phyloP scores from a whole-genome alignment of 2,888 invertebrate species.

The Stramonita haemastoma region DNA sequence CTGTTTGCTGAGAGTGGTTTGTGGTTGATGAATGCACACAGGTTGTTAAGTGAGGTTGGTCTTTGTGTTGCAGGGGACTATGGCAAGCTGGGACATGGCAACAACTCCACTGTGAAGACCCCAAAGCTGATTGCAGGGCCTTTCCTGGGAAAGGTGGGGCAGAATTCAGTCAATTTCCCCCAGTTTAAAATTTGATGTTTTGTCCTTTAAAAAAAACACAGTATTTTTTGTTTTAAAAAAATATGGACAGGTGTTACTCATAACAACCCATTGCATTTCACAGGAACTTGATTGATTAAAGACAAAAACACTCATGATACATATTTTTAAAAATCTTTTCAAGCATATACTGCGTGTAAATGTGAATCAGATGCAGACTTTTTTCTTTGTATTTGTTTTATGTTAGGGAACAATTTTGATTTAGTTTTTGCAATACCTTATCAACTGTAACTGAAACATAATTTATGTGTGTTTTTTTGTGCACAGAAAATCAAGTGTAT shows the following conservation, averaged over 20 bases:
- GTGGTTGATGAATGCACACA: not conserved
- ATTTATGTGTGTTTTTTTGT: not conserved
- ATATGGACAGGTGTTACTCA: too few relatives aligned
- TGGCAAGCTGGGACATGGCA: conserved; percentile 84
- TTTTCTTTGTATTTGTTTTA: not conserved
- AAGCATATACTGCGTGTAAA: not conserved
- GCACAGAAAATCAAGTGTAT: conserved; percentile 75
- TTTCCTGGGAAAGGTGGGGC: conserved; percentile 80
- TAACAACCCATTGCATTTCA: too few relatives aligned
- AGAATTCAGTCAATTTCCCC: not conserved
- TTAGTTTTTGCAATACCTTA: not conserved
- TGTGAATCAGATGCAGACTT: too few relatives aligned
- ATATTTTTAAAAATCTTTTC: not conserved
- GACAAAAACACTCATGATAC: not conserved
- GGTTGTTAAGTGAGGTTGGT: not conserved
- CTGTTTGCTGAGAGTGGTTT: not conserved
- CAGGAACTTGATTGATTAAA: too few relatives aligned
- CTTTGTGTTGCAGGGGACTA: conserved; percentile 79
- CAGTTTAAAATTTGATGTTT: too few relatives aligned
- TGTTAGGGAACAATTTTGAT: not conserved
- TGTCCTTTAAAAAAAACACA: too few relatives aligned
- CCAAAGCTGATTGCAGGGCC: conserved; percentile 82
- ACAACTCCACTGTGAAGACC: conserved; percentile 82
- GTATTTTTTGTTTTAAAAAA: too few relatives aligned
- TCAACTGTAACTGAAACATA: too few relatives aligned